Evolutionary conservation across 2,888 invertebrate species (phyloP).

Genomic region (Stenchaetothrips biformis): DNA sequence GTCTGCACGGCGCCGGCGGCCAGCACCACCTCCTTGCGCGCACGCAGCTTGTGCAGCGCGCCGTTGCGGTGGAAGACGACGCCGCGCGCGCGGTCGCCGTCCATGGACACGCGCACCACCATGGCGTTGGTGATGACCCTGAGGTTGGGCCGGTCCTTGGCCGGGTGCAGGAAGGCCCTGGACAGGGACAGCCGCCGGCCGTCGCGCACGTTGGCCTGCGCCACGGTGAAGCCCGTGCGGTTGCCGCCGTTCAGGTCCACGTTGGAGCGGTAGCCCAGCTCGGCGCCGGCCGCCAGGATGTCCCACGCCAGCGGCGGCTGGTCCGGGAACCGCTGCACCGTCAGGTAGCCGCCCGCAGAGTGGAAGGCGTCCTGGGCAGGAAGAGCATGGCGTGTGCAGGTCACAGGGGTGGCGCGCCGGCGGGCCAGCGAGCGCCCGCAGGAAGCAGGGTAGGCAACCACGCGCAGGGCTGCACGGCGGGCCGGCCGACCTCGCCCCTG

Average conservation of each 20-base stretch:
- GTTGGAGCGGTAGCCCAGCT: slow-evolving; percentile 58
- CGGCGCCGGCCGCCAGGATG: slow-evolving; percentile 56
- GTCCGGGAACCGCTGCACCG: slow-evolving; percentile 59
- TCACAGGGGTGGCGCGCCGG: too few relatives aligned
- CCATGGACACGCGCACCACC: slow-evolving; percentile 16
- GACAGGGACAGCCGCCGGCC: slow-evolving; percentile 60
- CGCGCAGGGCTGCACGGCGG: too few relatives aligned
- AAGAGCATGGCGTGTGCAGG: too few relatives aligned
- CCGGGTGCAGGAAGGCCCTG: slow-evolving; percentile 57
- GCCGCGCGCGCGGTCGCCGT: slow-evolving; percentile 46
- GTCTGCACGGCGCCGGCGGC: not conserved
- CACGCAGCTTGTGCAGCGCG: slow-evolving; percentile 25
- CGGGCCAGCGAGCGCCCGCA: too few relatives aligned
- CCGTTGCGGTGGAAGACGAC: slow-evolving; percentile 53
- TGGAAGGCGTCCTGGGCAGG: slow-evolving; percentile 50
- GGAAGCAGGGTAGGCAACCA: too few relatives aligned
- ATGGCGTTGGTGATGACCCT: slow-evolving; percentile 26
- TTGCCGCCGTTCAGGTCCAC: slow-evolving; percentile 61
- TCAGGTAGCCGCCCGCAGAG: slow-evolving; percentile 57
- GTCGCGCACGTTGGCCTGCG: slow-evolving; percentile 58
- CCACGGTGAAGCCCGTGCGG: slow-evolving; percentile 59
- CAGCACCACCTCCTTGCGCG: not conserved
- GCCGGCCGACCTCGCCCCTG: too few relatives aligned
- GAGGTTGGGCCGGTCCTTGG: slow-evolving; percentile 39
- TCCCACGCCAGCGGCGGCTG: slow-evolving; percentile 59